Conservation (phyloP, 2,888 invertebrate genomes). For the Acanthosepion pharaonis region DNA sequence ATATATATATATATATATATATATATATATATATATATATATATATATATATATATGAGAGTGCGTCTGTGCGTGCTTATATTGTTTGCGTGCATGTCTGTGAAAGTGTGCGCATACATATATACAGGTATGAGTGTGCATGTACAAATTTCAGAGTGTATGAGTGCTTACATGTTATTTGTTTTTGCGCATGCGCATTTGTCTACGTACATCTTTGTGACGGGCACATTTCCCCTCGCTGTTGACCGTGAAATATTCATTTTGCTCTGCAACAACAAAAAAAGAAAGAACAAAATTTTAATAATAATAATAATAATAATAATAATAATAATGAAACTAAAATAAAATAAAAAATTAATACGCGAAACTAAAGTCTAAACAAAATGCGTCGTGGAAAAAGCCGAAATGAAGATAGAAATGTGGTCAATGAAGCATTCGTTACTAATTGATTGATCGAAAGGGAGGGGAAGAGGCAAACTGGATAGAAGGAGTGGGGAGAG, state of each 20-base stretch:
- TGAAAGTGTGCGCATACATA: too few relatives aligned
- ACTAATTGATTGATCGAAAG: not conserved
- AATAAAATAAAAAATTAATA: not conserved
- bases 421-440: not conserved
- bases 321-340: not conserved
- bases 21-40: too few relatives aligned
- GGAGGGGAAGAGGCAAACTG: not conserved
- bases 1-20: too few relatives aligned
- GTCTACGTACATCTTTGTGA: not conserved
- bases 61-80: too few relatives aligned
- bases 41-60: too few relatives aligned
- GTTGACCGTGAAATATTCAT: not conserved
- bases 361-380: not conserved
- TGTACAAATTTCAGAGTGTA: not conserved
- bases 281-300: not conserved
- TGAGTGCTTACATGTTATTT: not conserved
- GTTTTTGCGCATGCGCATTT: not conserved
- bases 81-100: too few relatives aligned
- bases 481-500: not conserved
- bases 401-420: not conserved
- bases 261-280: not conserved
- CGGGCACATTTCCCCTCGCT: not conserved
- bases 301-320: not conserved
- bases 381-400: not conserved
- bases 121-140: not conserved